Percentiles rank a stretch among this genome's conserved stretches.
Evolutionary conservation across 2,797 vertebrate genomes (phyloP).

Genomic region (Bufotes viridis): DNA sequence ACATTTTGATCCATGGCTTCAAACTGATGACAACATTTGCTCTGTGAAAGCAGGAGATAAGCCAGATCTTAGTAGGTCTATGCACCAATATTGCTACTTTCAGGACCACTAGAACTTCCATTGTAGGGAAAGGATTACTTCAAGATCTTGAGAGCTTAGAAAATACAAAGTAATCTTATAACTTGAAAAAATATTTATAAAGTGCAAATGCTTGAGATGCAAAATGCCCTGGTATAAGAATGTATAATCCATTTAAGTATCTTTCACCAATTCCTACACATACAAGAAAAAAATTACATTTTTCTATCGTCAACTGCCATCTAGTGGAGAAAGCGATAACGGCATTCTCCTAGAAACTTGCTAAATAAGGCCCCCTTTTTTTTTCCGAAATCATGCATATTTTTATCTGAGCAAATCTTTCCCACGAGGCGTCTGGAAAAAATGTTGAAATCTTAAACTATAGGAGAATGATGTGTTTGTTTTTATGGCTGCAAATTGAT

Average conservation of each 20-base stretch:
- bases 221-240: too few relatives aligned
- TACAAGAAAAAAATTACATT: background rate
- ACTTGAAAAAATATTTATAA: background rate
- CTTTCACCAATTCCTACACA: background rate
- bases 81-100: too few relatives aligned
- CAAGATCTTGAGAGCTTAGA: background rate
- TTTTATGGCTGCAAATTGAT: conserved; percentile 33
- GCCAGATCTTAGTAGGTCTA: too few relatives aligned
- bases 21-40: too few relatives aligned
- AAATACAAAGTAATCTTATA: background rate
- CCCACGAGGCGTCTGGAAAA: background rate
- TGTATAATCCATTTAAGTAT: background rate
- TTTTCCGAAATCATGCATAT: background rate
- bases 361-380: too few relatives aligned
- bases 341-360: background rate
- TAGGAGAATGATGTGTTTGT: conserved; percentile 31
- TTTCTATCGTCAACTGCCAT: conserved; percentile 50
- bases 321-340: conserved; percentile 36
- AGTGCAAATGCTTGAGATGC: background rate
- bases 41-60: too few relatives aligned
- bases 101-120: background rate
- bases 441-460: conserved; percentile 12
- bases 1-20: too few relatives aligned
- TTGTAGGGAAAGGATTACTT: background rate
- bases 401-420: background rate